Conservation (phyloP, 2,113 vertebrate genomes). For the Zosterops borbonicus region DNA sequence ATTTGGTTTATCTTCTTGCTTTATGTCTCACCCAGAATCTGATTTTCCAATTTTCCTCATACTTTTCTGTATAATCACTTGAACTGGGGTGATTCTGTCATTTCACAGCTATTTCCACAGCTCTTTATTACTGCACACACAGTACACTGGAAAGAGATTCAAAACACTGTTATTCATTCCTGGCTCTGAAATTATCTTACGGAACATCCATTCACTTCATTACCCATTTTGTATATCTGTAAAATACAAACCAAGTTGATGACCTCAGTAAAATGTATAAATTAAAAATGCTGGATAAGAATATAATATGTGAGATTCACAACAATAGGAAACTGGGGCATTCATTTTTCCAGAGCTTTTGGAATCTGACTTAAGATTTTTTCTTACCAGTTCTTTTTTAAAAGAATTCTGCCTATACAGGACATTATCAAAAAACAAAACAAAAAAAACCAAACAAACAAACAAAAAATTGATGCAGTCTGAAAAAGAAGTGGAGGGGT, state of each 20-base stretch:
- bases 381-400: background rate
- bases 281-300: background rate
- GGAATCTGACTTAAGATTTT: background rate
- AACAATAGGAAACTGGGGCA: background rate
- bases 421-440: background rate
- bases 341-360: background rate
- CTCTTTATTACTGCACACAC: background rate
- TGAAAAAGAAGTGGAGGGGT: background rate
- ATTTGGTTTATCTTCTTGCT: constrained; percentile 18
- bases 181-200: background rate
- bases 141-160: background rate
- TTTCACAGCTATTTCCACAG: background rate
- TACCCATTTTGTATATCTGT: background rate
- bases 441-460: background rate
- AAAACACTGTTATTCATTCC: background rate
- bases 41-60: constrained; percentile 16
- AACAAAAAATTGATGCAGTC: background rate
- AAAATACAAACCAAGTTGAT: background rate
- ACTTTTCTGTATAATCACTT: background rate
- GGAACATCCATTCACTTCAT: background rate
- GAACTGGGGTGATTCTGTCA: background rate
- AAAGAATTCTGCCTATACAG: background rate
- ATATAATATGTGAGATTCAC: background rate
- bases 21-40: background rate
- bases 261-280: background rate